Conservation (phyloP, 2,888 invertebrate genomes). For the Chrysina gloriosa region DNA sequence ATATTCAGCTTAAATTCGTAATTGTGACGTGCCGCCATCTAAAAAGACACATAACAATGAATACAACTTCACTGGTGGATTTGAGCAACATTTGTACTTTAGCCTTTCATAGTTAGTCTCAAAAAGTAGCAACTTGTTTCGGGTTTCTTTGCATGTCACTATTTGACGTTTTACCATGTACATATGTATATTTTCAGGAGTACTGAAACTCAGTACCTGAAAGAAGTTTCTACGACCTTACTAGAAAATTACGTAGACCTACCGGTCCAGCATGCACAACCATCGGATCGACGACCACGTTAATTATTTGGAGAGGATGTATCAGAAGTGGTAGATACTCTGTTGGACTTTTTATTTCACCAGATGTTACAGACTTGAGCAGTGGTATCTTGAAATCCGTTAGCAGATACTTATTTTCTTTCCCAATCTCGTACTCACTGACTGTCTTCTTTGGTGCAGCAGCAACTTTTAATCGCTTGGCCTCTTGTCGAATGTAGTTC, state of each 20-base stretch:
- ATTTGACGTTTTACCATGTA: too few relatives aligned
- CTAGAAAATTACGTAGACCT: slow-evolving; percentile 24
- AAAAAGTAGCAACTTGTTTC: too few relatives aligned
- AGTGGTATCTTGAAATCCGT: background rate
- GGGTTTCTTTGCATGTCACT: too few relatives aligned
- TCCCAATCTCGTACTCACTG: background rate
- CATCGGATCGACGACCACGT: slow-evolving; percentile 61
- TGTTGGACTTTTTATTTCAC: background rate
- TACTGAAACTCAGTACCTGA: background rate
- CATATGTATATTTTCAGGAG: too few relatives aligned
- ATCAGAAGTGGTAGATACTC: slow-evolving; percentile 56
- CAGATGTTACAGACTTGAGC: background rate
- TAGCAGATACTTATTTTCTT: background rate
- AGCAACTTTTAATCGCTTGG: background rate
- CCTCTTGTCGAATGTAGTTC: slow-evolving; percentile 44
- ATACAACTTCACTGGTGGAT: too few relatives aligned
- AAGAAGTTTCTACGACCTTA: background rate
- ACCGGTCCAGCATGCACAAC: slow-evolving; percentile 56
- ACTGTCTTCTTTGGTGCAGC: slow-evolving; percentile 3
- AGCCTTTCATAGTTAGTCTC: too few relatives aligned
- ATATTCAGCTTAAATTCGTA: slow-evolving; percentile 57
- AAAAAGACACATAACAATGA: too few relatives aligned
- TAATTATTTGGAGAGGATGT: slow-evolving; percentile 62
- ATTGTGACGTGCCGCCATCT: slow-evolving; percentile 53
- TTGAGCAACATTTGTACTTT: too few relatives aligned